Conservation (phyloP, 92 coral and sea anemone species). For the Scolanthus callimorphus region DNA sequence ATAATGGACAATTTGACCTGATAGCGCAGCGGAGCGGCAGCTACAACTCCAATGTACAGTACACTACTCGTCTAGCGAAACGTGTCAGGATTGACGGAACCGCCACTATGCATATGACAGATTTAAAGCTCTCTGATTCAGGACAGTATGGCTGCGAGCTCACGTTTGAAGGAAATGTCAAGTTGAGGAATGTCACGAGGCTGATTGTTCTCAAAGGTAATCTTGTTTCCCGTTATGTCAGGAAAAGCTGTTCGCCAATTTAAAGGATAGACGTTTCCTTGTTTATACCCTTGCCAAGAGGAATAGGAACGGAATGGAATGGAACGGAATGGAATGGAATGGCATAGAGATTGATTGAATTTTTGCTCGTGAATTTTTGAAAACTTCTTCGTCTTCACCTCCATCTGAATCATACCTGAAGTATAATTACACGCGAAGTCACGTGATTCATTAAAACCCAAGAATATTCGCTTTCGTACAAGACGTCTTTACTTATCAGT, state of each 20-base stretch:
- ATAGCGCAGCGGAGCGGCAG: conserved; percentile 41
- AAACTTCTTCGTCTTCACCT: too few relatives aligned
- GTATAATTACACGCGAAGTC: too few relatives aligned
- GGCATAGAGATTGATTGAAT: not conserved
- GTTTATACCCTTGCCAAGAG: not conserved
- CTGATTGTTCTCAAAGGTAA: conserved; percentile 13
- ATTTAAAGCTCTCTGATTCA: conserved; percentile 25
- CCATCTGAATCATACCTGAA: too few relatives aligned
- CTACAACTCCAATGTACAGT: conserved; percentile 4
- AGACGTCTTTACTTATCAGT: too few relatives aligned
- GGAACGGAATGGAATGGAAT: not conserved
- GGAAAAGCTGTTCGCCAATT: too few relatives aligned
- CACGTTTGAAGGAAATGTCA: conserved; percentile 36
- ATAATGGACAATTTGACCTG: conserved; percentile 8
- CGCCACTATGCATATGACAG: conserved; percentile 16
- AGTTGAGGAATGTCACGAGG: conserved; percentile 21
- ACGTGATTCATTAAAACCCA: too few relatives aligned
- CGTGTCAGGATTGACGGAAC: conserved; percentile 15
- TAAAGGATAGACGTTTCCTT: too few relatives aligned
- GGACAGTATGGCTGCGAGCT: conserved; percentile 49
- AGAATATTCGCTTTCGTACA: too few relatives aligned
- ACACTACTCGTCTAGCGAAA: conserved; percentile 3
- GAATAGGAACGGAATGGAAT: not conserved
- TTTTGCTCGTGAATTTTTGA: too few relatives aligned
- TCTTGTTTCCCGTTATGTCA: not conserved